A percentile compares a stretch with the other conserved stretches of the same genome.
Evolutionary conservation across 2,797 vertebrate species (phyloP).

Genomic region (Argyrosomus regius): DNA sequence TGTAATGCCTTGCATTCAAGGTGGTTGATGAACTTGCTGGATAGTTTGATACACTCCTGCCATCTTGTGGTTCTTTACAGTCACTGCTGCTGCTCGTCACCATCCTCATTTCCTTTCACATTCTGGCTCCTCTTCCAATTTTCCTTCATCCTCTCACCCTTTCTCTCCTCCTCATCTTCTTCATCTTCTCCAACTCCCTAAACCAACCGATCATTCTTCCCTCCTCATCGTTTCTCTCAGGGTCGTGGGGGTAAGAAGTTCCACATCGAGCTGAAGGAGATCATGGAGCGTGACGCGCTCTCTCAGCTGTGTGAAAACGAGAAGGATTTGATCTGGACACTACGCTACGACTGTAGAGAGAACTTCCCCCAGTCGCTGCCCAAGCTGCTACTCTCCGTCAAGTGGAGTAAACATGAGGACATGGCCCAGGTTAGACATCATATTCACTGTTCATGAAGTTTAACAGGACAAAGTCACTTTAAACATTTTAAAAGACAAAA

Average conservation of each 20-base stretch:
- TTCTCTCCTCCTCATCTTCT: neutral
- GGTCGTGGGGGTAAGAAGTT: conserved; percentile 98
- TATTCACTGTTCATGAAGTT: neutral
- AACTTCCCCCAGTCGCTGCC: conserved; percentile 96
- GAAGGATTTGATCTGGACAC: conserved; percentile 98
- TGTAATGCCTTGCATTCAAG: neutral
- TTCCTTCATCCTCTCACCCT: neutral
- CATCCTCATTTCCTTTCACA: neutral
- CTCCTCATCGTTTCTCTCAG: conserved; percentile 73
- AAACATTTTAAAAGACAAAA: neutral
- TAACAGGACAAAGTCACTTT: neutral
- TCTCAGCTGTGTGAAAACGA: conserved; percentile 98
- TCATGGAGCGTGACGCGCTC: conserved; percentile 97
- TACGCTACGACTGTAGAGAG: conserved; percentile 94
- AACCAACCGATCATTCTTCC: neutral
- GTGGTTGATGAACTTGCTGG: neutral
- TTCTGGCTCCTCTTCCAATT: neutral
- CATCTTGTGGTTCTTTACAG: conserved; percentile 66
- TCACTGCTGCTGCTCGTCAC: conserved; percentile 16
- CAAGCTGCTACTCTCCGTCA: conserved; percentile 96
- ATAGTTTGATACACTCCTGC: conserved; percentile 49
- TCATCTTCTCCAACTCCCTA: neutral
- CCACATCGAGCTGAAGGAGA: conserved; percentile 96
- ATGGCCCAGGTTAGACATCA: conserved; percentile 92
- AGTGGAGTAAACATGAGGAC: conserved; percentile 99